Conservation (phyloP, 2,888 invertebrate species). For the Craniophora ligustri region DNA sequence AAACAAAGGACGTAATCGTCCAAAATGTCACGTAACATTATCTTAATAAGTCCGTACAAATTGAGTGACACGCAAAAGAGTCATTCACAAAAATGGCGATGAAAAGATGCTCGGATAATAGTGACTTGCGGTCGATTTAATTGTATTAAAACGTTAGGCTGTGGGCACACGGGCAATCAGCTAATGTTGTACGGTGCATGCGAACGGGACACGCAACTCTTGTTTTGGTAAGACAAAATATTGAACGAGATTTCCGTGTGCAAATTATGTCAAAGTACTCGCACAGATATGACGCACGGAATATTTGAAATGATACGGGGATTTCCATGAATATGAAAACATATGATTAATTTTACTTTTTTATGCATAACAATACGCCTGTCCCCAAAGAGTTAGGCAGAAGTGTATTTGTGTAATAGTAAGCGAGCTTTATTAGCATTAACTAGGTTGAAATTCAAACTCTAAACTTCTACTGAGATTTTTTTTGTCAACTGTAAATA, state of each 20-base stretch:
- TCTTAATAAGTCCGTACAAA: slow-evolving; percentile 74
- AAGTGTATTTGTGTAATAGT: no score
- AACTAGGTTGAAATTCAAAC: no score
- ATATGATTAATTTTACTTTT: slow-evolving; percentile 6
- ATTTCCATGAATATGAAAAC: slow-evolving; percentile 11
- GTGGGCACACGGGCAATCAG: slow-evolving; percentile 83
- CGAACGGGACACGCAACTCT: slow-evolving; percentile 81
- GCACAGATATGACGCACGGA: slow-evolving; percentile 8
- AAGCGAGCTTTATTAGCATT: no score
- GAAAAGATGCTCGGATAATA: slow-evolving; percentile 82
- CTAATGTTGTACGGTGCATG: slow-evolving; percentile 83
- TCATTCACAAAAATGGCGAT: slow-evolving; percentile 82
- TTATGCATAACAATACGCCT: no score
- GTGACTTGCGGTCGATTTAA: slow-evolving; percentile 82
- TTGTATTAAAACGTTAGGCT: slow-evolving; percentile 87
- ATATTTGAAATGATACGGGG: background rate
- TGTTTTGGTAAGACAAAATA: slow-evolving; percentile 54
- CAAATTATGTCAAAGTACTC: slow-evolving; percentile 27
- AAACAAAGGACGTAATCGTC: slow-evolving; percentile 44
- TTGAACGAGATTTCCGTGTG: slow-evolving; percentile 28
- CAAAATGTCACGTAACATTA: slow-evolving; percentile 62
- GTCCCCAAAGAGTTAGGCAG: no score
- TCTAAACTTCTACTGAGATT: no score
- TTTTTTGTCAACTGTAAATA: slow-evolving; percentile 11
- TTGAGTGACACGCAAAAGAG: slow-evolving; percentile 80